Evolutionary conservation across 1,140 invertebrate genomes (phyloP).

Genomic region (Cephus cinctus): DNA sequence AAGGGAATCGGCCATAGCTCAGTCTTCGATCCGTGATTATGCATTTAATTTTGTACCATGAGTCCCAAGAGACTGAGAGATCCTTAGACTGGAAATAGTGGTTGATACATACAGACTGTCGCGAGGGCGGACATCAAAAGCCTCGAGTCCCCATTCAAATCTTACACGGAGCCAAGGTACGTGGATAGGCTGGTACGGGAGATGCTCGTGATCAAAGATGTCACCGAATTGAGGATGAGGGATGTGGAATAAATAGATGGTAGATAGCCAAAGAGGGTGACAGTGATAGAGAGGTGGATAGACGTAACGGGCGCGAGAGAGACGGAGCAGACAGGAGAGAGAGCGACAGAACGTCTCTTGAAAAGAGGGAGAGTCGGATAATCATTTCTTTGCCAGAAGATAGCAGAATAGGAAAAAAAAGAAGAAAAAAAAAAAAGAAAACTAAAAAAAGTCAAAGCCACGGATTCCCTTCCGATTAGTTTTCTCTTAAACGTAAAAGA

Average conservation of each 20-base stretch:
- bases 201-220: constrained; percentile 42
- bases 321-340: background rate
- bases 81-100: background rate
- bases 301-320: background rate
- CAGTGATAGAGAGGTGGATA: constrained; percentile 6
- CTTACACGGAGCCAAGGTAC: constrained; percentile 26
- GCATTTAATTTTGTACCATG: too few species aligned
- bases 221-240: constrained; percentile 13
- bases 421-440: constrained; percentile 6
- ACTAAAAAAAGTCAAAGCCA: constrained; percentile 12
- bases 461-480: too few species aligned
- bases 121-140: constrained; percentile 13
- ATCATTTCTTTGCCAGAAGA: constrained; percentile 27
- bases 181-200: constrained; percentile 17
- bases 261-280: background rate
- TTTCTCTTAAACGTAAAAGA: too few species aligned
- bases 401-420: constrained; percentile 14
- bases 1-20: too few species aligned
- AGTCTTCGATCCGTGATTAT: too few species aligned
- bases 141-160: constrained; percentile 31
- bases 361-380: constrained; percentile 26
- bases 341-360: constrained; percentile 10
- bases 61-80: too few species aligned
- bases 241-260: constrained; percentile 8
- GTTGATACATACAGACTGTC: background rate